Percentiles rank a stretch among this genome's conserved stretches.
These are phyloP conservation scores for Anser cygnoides DNA, from an alignment of 2,113 vertebrate genomes.

Conservation along the genomic window DNA sequence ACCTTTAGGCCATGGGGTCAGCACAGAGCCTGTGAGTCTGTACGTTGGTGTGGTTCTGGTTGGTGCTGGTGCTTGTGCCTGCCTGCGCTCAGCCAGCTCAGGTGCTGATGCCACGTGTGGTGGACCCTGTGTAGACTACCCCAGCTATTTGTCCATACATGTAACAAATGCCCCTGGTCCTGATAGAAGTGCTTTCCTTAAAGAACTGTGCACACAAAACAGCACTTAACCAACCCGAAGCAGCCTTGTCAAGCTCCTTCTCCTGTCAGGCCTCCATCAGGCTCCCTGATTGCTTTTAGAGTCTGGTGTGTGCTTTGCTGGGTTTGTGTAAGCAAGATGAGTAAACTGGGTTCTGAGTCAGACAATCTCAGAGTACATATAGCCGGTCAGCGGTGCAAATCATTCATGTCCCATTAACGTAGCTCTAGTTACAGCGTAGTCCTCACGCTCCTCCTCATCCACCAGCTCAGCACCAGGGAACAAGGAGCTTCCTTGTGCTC, in stretches of 20 bases:
- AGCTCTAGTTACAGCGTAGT: neutral
- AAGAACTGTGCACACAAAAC: neutral
- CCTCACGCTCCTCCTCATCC: neutral
- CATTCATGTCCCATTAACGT: accelerated
- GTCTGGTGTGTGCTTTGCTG: neutral
- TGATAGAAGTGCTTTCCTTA: neutral
- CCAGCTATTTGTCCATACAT: accelerated
- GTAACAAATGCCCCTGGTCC: neutral
- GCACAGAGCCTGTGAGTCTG: accelerated
- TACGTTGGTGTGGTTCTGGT: neutral
- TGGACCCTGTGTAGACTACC: neutral
- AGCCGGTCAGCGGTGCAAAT: accelerated
- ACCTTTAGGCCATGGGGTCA: neutral
- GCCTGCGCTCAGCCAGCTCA: neutral
- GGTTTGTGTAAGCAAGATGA: neutral
- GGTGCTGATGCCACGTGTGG: accelerated
- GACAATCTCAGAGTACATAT: accelerated
- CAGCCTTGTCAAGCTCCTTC: neutral
- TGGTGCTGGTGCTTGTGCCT: neutral
- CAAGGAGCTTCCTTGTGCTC: neutral
- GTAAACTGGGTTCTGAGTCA: neutral
- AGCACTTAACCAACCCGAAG: neutral
- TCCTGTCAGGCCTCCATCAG: neutral
- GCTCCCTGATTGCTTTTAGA: accelerated
- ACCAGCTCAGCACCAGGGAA: neutral